Evolutionary conservation across 2,888 invertebrate species (phyloP).

Genomic region (Zygogramma bicolorata): DNA sequence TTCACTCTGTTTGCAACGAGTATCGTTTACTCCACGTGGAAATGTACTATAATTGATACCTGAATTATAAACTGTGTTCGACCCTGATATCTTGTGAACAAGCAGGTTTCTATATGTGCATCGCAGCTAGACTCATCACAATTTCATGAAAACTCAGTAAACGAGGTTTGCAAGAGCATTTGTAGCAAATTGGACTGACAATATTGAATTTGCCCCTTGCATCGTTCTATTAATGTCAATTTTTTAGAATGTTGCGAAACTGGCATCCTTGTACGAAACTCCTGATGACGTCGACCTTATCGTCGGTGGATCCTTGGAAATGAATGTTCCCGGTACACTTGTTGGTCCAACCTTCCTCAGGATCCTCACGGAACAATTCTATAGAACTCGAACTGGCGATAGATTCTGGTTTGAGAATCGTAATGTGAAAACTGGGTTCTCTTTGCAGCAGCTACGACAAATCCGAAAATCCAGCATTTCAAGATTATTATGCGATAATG

Average conservation of each 20-base stretch:
- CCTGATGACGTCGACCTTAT: slow-evolving; percentile 88
- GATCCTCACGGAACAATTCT: slow-evolving; percentile 87
- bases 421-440: slow-evolving; percentile 73
- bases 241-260: slow-evolving; percentile 73
- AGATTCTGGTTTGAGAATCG: slow-evolving; percentile 85
- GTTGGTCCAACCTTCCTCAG: slow-evolving; percentile 90
- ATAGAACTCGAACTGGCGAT: slow-evolving; percentile 84
- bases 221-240: neutral
- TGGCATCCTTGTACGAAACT: slow-evolving; percentile 75
- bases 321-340: slow-evolving; percentile 79
- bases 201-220: neutral
- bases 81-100: too few relatives aligned
- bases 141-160: too few relatives aligned
- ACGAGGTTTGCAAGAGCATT: too few relatives aligned
- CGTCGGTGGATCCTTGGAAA: slow-evolving; percentile 86
- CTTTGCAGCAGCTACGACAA: slow-evolving; percentile 78
- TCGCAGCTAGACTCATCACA: too few relatives aligned
- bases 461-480: slow-evolving; percentile 83
- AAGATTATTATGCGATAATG: slow-evolving; percentile 84
- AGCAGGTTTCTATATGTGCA: too few relatives aligned
- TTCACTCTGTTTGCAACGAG: too few relatives aligned
- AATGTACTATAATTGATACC: too few relatives aligned
- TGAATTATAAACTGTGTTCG: too few relatives aligned
- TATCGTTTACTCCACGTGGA: too few relatives aligned
- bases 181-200: too few relatives aligned